Evolutionary conservation across 1,140 invertebrate genomes (phyloP).

Genomic region (Rhagoletis zephyria): DNA sequence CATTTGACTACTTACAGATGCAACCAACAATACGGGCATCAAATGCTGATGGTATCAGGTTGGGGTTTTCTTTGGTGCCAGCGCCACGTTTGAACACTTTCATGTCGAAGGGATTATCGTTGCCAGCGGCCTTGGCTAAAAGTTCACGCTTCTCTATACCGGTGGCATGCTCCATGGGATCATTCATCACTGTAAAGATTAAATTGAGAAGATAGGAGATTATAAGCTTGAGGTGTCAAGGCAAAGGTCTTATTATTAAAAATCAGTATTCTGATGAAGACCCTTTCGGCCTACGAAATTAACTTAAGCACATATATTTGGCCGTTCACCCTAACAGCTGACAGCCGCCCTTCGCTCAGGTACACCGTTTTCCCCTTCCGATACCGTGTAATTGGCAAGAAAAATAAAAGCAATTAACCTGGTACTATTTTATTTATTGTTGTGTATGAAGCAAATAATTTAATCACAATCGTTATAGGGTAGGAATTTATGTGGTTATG

Average conservation of each 20-base stretch:
- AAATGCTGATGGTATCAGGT: constrained; percentile 89
- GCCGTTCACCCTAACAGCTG: constrained; percentile 1
- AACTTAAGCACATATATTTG: background rate
- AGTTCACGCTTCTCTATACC: constrained; percentile 93
- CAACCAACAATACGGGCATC: constrained; percentile 93
- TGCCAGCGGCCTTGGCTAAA: constrained; percentile 86
- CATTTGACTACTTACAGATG: constrained; percentile 81
- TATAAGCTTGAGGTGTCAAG: no score
- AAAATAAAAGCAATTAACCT: no score
- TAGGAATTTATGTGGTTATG: no score
- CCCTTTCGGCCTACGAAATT: background rate
- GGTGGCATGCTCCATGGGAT: constrained; percentile 92
- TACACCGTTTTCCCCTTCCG: no score
- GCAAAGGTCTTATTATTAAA: no score
- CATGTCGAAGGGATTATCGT: constrained; percentile 93
- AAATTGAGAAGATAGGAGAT: background rate
- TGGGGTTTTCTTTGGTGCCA: constrained; percentile 90
- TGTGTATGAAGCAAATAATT: no score
- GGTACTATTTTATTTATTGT: no score
- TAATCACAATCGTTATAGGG: no score
- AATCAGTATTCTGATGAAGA: no score
- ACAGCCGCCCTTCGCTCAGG: background rate
- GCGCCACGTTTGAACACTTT: constrained; percentile 84
- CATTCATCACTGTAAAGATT: constrained; percentile 79
- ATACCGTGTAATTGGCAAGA: no score